Percentiles rank a stretch among this genome's conserved stretches.
phyloP scores from a whole-genome alignment of 2,888 invertebrate genomes.

The Phalera bucephala region DNA sequence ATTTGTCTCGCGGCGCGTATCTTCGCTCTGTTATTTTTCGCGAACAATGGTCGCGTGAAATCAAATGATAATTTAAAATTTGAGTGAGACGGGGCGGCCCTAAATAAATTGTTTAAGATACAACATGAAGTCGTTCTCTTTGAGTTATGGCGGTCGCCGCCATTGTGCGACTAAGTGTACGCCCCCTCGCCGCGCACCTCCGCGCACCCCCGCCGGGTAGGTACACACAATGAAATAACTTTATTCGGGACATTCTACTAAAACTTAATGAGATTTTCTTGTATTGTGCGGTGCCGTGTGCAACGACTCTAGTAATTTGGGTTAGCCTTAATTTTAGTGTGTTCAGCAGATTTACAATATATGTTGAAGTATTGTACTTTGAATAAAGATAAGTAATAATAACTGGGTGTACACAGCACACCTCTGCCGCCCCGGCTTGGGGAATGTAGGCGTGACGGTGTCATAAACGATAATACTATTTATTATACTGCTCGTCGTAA shows the following conservation, averaged over 20 bases:
- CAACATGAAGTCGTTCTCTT: conserved; percentile 36
- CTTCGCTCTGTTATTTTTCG: conserved; percentile 54
- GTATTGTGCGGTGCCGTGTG: neutral
- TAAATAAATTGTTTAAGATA: conserved; percentile 57
- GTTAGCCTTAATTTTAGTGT: neutral
- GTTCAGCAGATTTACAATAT: conserved; percentile 3
- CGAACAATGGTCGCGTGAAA: conserved; percentile 55
- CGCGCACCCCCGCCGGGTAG: neutral
- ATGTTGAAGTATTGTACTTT: too few species aligned
- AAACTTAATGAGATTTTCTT: conserved; percentile 6
- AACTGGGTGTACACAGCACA: too few species aligned
- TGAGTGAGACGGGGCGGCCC: conserved; percentile 30
- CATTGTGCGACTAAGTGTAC: conserved; percentile 11
- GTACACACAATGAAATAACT: conserved; percentile 11
- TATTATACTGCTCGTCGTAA: too few species aligned
- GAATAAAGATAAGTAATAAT: too few species aligned
- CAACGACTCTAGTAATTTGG: neutral
- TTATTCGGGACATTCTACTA: conserved; percentile 5
- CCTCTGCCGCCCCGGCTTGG: too few species aligned
- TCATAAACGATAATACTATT: too few species aligned
- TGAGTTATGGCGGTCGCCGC: conserved; percentile 39
- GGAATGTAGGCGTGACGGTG: too few species aligned
- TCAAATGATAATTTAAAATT: conserved; percentile 71
- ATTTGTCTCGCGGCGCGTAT: conserved; percentile 60
- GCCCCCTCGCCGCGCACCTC: neutral